Base-by-base conservation (phyloP, 2,113 vertebrate genomes). In the Cranoglanis bouderius region DNA sequence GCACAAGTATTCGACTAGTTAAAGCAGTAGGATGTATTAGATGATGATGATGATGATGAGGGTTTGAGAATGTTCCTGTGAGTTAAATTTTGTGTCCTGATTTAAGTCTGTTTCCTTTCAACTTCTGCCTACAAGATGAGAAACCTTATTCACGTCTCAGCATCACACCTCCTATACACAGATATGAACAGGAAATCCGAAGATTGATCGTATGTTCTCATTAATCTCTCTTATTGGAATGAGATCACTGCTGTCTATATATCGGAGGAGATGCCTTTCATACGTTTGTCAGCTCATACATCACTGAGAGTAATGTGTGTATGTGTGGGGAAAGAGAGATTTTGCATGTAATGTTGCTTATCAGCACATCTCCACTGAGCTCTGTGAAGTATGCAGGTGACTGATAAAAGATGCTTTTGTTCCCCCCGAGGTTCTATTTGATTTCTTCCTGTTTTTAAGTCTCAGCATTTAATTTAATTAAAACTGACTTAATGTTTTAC, bases 281-380 rank as follows among this genome's bases (percentile, higher is more conserved):
- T 82, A 53, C 38, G 40, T 80, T 91, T 88, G 88, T 89, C 89
- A 78, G 46, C 53, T 65, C 46, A 49, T 87, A 38, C n/a, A 72
- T 88, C 75, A 53, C 85, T n/a, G 55, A 87, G 55, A 29, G 78
- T 35, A 43, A n/a, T 57, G 87, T 55, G 43, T 82, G 84, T 84
- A 38, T 83, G 84, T 84, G 78, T 51, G 46, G 89, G 84, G 90
- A 92, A 84, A 84, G 88, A 88, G 84, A 91, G 18, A 49, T 55
- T 51, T 67, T 74, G 91, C 93, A 88, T 91, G 86, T 78, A 90
- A 90, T 91, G 82, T 83, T 57, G 93, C 93, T 95, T 95, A 95
- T 96, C 94, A 94, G 92, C 90, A 93, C 93, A 94, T 95, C 95
- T 93, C 93, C 91, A 91, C 91, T 88, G 88, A 92, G 91, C 88